Evolutionary conservation across 2,797 vertebrate genomes (phyloP).

Genomic region (Anguilla anguilla): DNA sequence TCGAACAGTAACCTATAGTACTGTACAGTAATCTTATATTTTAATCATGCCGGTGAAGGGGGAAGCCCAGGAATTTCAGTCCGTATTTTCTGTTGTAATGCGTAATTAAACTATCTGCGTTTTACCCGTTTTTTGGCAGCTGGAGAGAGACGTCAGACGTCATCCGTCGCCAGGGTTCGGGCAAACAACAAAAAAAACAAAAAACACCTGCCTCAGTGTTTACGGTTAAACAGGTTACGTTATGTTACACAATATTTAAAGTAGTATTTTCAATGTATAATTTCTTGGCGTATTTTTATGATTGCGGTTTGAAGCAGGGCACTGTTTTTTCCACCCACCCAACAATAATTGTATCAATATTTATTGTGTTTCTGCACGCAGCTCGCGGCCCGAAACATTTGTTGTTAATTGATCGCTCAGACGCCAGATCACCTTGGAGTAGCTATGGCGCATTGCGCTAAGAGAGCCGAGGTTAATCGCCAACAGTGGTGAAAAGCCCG

Average conservation of each 20-base stretch:
- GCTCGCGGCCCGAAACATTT: background rate
- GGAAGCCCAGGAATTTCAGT: conserved; percentile 56
- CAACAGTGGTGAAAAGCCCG: too few species aligned
- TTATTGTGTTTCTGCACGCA: background rate
- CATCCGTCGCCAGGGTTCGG: conserved; percentile 23
- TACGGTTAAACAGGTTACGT: conserved; percentile 45
- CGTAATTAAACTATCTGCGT: conserved; percentile 22
- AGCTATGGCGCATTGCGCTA: background rate
- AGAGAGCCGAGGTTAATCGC: background rate
- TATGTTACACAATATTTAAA: conserved; percentile 37
- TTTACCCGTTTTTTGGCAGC: background rate
- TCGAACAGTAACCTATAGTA: conserved; percentile 43
- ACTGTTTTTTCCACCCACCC: background rate
- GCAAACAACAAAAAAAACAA: background rate
- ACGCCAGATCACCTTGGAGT: background rate
- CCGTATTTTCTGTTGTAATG: conserved; percentile 48
- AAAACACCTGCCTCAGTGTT: conserved; percentile 39
- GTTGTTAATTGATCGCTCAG: background rate
- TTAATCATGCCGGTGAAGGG: conserved; percentile 63
- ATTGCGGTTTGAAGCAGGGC: background rate
- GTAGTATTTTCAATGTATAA: background rate
- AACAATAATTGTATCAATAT: too few species aligned
- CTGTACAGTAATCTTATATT: too few species aligned
- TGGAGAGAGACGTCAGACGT: background rate
- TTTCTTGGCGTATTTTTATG: background rate